Evolutionary conservation across 2,113 vertebrate species (phyloP).

Genomic region (Amphilophus citrinellus): DNA sequence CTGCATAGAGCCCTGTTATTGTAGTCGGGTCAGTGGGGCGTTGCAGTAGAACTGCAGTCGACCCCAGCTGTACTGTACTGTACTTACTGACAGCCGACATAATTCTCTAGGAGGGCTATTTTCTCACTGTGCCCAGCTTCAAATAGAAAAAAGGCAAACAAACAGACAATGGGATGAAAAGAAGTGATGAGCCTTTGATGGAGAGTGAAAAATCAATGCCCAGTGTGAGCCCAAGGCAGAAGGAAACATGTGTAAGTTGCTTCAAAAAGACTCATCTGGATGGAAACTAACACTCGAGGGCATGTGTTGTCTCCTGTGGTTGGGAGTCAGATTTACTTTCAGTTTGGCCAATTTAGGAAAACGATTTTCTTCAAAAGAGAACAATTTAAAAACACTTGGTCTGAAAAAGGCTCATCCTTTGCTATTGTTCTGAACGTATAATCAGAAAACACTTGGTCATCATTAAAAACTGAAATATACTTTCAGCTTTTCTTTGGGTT

Average conservation of each 20-base stretch:
- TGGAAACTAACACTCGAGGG: slow-evolving; percentile 46
- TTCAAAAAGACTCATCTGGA: slow-evolving; percentile 68
- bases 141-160: slow-evolving; percentile 22
- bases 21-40: neutral
- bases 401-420: neutral
- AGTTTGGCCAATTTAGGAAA: slow-evolving; percentile 18
- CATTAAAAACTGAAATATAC: neutral
- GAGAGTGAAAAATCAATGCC: slow-evolving; percentile 63
- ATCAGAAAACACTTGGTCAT: neutral
- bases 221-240: slow-evolving; percentile 47
- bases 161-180: slow-evolving; percentile 68
- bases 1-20: neutral
- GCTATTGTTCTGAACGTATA: neutral
- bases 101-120: slow-evolving; percentile 40
- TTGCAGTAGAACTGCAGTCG: slow-evolving; percentile 6
- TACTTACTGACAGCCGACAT: slow-evolving; percentile 52
- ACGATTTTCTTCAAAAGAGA: slow-evolving; percentile 1
- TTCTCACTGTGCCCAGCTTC: slow-evolving; percentile 26
- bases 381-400: slow-evolving; percentile 4
- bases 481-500: neutral
- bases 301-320: neutral
- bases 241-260: slow-evolving; percentile 64
- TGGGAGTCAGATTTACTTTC: slow-evolving; percentile 9
- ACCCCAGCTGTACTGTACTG: slow-evolving; percentile 25
- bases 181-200: slow-evolving; percentile 60